Conservation (phyloP, 2,888 invertebrate species). For the Volucella inanis region DNA sequence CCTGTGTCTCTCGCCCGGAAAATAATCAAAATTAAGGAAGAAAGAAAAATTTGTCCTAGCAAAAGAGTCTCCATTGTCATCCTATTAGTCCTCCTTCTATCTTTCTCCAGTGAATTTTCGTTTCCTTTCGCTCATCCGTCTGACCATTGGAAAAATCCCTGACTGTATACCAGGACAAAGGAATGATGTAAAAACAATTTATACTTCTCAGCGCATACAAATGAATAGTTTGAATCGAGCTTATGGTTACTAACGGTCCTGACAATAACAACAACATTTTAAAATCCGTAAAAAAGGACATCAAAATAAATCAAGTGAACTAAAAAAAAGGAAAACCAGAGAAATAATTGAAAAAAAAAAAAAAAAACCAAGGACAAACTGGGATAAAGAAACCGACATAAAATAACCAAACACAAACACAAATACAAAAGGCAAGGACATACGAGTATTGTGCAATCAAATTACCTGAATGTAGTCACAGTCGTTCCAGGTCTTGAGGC, state of each 20-base stretch:
- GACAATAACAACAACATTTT: slow-evolving; percentile 19
- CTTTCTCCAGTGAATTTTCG: background rate
- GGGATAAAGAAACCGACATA: slow-evolving; percentile 15
- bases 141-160: background rate
- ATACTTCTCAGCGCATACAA: slow-evolving; percentile 36
- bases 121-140: slow-evolving; percentile 14
- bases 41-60: slow-evolving; percentile 28
- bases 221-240: slow-evolving; percentile 30
- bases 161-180: slow-evolving; percentile 3
- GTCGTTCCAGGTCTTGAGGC: slow-evolving; percentile 90
- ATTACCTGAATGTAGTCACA: slow-evolving; percentile 91
- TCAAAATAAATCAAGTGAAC: slow-evolving; percentile 21
- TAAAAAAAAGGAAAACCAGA: slow-evolving; percentile 44
- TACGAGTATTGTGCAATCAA: slow-evolving; percentile 77
- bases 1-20: slow-evolving; percentile 20
- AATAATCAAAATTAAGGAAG: slow-evolving; percentile 41
- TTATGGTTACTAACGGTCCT: background rate
- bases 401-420: slow-evolving; percentile 53
- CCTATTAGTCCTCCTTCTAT: slow-evolving; percentile 9
- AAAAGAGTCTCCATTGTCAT: slow-evolving; percentile 7
- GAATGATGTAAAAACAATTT: slow-evolving; percentile 61
- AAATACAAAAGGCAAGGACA: slow-evolving; percentile 14
- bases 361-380: slow-evolving; percentile 24
- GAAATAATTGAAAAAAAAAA: slow-evolving; percentile 24
- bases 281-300: slow-evolving; percentile 38